Evolutionary conservation across 2,888 invertebrate species (phyloP).

Genomic region (Agonopterix subpropinquella): DNA sequence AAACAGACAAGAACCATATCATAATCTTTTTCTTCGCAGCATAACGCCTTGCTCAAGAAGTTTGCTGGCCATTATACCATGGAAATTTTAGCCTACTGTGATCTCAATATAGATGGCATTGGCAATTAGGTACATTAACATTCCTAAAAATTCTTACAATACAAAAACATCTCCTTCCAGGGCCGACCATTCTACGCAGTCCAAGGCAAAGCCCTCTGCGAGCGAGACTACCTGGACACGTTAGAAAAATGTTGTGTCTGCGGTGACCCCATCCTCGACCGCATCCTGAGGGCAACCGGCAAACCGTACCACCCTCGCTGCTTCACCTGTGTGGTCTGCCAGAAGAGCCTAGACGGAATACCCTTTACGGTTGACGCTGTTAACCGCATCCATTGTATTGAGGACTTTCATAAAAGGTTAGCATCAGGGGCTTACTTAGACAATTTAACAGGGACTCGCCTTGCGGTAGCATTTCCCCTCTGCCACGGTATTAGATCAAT

Average conservation of each 20-base stretch:
- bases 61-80: no score
- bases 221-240: conserved; percentile 95
- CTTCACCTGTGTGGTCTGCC: conserved; percentile 97
- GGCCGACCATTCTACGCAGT: conserved; percentile 97
- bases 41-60: no score
- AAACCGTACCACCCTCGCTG: conserved; percentile 98
- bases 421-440: background rate
- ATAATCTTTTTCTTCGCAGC: no score
- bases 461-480: no score
- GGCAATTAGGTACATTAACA: no score
- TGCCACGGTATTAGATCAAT: no score
- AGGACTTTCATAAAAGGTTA: conserved; percentile 98
- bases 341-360: conserved; percentile 96
- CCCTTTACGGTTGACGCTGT: conserved; percentile 99
- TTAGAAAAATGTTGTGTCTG: conserved; percentile 99
- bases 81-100: no score
- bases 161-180: conserved; percentile 44
- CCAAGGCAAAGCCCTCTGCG: conserved; percentile 96
- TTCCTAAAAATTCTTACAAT: no score
- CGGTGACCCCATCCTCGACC: conserved; percentile 93
- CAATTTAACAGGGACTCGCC: no score
- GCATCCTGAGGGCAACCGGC: conserved; percentile 95
- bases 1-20: no score
- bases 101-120: no score
- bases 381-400: conserved; percentile 98